Base-by-base conservation (phyloP, 2,888 invertebrate genomes). In the Brachypalpus laphriformis region DNA sequence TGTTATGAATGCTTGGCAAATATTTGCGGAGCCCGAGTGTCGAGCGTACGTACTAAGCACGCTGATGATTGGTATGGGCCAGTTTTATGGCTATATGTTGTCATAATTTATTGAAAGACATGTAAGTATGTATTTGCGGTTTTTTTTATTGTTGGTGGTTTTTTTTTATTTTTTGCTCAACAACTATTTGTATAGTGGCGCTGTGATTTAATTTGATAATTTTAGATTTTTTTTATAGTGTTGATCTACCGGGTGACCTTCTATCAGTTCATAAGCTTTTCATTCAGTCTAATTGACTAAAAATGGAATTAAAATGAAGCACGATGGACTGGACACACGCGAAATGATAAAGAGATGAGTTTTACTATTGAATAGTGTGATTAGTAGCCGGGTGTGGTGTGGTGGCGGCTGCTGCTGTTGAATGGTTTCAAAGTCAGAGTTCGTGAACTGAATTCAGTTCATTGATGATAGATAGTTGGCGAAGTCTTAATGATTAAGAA, bases 201-300 rank as follows among this genome's bases (percentile, higher is more conserved):
- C 66, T 66, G 47, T 63, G 51, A 75, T 75, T 76, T 65, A 57
- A 66, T 80, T 78, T 71, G 59, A 65, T 78, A 65, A 71, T 57
- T 40, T 77, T 31, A n/a, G 7, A n/a, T n/a, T 65, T 18, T 18
- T 22, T 59, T 77, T 45, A 51, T 65, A 65, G 49, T 72, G 71
- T 49, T 76, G 76, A 65, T 75, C 70, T 82, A 82, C 75, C 75
- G 71, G 76, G 45, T 65, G 81, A 22, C 82, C 82, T 82, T 82
- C 82, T 72, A 54, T 54, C 37, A 61, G 76, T 82, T 82, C 76
- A 77, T 77, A 70, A 65, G 56, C 63, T 71, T 81, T 72, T 51
- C n/a, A 22, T 65, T 65, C 22, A 57, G 20, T 22, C 65, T 49
- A 57, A 45, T 56, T 63, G 51, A 9, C 63, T 72, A 11, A 54